Conservation (phyloP, 1,140 invertebrate species). For the Drosophila burlai region DNA sequence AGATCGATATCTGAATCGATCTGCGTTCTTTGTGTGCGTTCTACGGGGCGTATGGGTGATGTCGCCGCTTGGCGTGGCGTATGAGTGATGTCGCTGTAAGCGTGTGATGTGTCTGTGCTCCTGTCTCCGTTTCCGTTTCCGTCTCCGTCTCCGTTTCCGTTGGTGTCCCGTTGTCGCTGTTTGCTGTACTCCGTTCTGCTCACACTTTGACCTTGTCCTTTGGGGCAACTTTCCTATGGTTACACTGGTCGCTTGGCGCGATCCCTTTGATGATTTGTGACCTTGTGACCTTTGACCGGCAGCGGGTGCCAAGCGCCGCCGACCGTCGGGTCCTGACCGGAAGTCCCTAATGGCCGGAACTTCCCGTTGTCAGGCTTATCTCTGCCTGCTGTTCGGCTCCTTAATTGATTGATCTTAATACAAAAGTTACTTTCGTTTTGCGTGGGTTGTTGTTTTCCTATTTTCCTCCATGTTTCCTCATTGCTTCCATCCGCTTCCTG, state of each 20-base stretch:
- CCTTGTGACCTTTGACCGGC: conserved; percentile 35
- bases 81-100: conserved; percentile 48
- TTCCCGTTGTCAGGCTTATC: not conserved
- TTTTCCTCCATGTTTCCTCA: conserved; percentile 23
- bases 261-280: conserved; percentile 45
- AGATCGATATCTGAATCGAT: not conserved
- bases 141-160: conserved; percentile 23
- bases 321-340: conserved; percentile 25
- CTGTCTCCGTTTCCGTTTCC: conserved; percentile 14
- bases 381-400: not conserved
- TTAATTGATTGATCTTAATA: conserved; percentile 26
- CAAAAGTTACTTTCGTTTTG: conserved; percentile 22
- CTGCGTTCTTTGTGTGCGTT: conserved; percentile 4
- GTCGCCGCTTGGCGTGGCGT: conserved; percentile 37
- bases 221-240: conserved; percentile 46
- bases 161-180: conserved; percentile 24
- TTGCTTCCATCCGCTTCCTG: conserved; percentile 30
- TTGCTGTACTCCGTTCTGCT: conserved; percentile 27
- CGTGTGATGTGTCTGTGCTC: conserved; percentile 18
- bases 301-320: conserved; percentile 37
- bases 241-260: conserved; percentile 32
- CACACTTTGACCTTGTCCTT: conserved; percentile 52
- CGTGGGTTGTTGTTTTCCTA: conserved; percentile 25
- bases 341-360: conserved; percentile 11
- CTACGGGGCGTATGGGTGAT: conserved; percentile 57